Evolutionary conservation across 2,113 vertebrate genomes (phyloP).

Genomic region (Hirundichthys speculiger): DNA sequence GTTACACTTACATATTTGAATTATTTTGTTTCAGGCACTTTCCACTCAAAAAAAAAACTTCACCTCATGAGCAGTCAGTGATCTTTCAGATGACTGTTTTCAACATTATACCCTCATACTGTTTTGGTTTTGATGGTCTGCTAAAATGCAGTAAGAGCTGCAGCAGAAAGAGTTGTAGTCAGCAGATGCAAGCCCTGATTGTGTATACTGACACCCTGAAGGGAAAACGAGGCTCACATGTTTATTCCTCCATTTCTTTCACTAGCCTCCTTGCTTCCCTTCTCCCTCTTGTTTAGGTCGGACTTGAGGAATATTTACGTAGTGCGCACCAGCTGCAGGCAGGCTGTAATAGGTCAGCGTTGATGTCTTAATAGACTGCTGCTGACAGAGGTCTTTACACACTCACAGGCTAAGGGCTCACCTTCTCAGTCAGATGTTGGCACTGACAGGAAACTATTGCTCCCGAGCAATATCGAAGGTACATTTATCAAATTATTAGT

Average conservation of each 20-base stretch:
- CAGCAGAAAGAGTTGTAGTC: not conserved
- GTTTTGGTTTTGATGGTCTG: not conserved
- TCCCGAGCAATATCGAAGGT: no score
- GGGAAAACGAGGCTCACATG: conserved; percentile 4
- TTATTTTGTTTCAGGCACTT: not conserved
- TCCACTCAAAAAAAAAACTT: conserved; percentile 1
- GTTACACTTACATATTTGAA: not conserved
- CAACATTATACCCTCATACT: not conserved
- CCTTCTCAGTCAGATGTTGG: conserved; percentile 33
- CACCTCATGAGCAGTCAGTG: not conserved
- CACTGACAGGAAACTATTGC: not conserved
- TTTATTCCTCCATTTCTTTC: conserved; percentile 25
- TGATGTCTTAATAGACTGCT: conserved; percentile 50
- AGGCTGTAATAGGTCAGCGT: conserved; percentile 10
- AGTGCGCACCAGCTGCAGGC: conserved; percentile 48
- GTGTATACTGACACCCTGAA: conserved; percentile 1
- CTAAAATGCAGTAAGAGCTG: not conserved
- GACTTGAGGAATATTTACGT: conserved; percentile 3
- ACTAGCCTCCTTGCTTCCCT: not conserved
- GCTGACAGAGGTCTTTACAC: conserved; percentile 56
- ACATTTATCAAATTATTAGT: not conserved
- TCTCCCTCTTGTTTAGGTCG: conserved; percentile 21
- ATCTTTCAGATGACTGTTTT: not conserved
- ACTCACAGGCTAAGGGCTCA: conserved; percentile 7
- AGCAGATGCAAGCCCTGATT: conserved; percentile 1